Evolutionary conservation across 2,888 invertebrate genomes (phyloP), one percentile per base, ranked within the genome.

Genomic region (Thymelicus lineola): DNA sequence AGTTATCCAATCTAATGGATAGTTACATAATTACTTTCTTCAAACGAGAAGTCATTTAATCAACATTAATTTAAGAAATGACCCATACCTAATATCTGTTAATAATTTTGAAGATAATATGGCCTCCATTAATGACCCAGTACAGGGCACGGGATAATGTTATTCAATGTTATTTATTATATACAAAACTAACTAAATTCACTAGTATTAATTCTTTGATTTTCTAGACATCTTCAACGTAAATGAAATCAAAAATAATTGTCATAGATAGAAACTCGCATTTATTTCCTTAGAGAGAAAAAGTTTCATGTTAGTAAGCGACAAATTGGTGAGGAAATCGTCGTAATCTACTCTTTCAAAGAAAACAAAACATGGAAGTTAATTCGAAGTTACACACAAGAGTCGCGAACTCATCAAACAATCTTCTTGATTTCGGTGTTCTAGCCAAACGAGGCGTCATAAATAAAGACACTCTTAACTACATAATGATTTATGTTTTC

Each of bases 391-490:
- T 71, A 46, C 64, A 55, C 48, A 67, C 67, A 71, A 57, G 73
- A 75, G 71, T 57, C 58, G 28, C 53, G 64, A 74, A 74, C 74
- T 74, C 74, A 70, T 74, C 74, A 73, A 75, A 74, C 73, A 72
- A 75, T 68, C 55, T 67, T 61, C 61, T 35, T 62, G 55, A 68
- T 72, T 68, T 67, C 66, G 64, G 68, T 73, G 66, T 60, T 71
- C 71, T 60, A 70, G 62, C 71, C 66, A 71, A 66, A 71, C 63
- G 58, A 65, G 66, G 71, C 70, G 72, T 61, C 28, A 55, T 55
- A 12, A 20, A 50, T 50, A 10, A 50, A 42, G 42, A 42, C 42
- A 42, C 12, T 38, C 9, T 7, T 10, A 42, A 4, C 12, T 12
- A 10, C 10, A 42, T 3, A 42, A 42, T 12, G 12, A 12, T 28